Evolutionary conservation across 2,113 vertebrate species (phyloP), one percentile per base, ranked within the genome.

Genomic region (Cairina moschata): DNA sequence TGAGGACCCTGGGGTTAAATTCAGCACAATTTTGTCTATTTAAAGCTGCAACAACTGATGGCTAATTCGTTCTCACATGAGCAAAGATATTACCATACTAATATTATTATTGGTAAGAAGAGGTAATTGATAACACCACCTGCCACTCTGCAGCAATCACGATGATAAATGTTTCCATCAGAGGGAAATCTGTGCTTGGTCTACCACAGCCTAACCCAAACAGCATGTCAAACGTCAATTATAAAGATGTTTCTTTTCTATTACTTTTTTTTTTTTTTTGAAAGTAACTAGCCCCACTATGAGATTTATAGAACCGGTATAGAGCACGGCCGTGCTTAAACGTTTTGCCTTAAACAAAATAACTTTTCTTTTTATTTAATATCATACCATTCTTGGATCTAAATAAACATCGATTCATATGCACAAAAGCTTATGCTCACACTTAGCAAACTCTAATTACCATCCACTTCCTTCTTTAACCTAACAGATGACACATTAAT

Each of bases 111-210:
- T 98, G 98, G 97, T 98, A 98, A 98, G 97, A 97, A 96, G 96
- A 97, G 97, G 97, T 98, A 98, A 98, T 98, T 98, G 98, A 98
- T 98, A 98, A 97, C 97, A 97, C 97, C 97, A 98, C 97, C 98
- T 98, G 98, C 98, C 98, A 98, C 98, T 98, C 97, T 72, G 96
- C 79, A 96, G 95, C 98, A 97, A 97, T 98, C 98, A 98, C 91
- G 91, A 97, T 98, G 98, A 98, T 98, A 98, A 98, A 98, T 98
- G 98, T 97, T 98, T 98, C 98, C 98, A 98, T 98, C 98, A 98
- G 93, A 97, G 96, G 95, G 96, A 97, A 97, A 97, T 98, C 97
- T 98, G 97, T 97, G 98, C 97, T 97, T 96, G 97, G 96, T 97
- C 94, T 97, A 95, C 97, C 97, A 97, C 97, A 97, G 97, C 96